These are phyloP conservation scores for Sinhomidia bicolor DNA, from an alignment of 2,888 invertebrate genomes.

Conservation along the genomic window DNA sequence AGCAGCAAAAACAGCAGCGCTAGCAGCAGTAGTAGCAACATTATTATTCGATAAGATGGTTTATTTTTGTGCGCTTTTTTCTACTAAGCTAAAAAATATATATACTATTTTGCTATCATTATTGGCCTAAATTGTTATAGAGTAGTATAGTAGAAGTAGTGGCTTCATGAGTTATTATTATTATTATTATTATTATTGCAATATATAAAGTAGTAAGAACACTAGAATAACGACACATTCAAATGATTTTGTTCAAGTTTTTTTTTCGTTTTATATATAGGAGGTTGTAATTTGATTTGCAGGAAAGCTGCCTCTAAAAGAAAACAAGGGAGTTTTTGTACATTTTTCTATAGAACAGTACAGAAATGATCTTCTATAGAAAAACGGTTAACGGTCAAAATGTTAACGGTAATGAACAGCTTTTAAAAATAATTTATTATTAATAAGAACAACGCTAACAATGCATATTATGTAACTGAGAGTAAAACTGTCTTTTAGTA, in stretches of 20 bases:
- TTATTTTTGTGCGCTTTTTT: background rate
- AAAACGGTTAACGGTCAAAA: too few species aligned
- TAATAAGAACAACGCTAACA: too few species aligned
- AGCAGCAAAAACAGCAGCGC: background rate
- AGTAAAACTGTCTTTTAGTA: too few species aligned
- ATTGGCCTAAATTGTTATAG: background rate
- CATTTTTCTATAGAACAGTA: background rate
- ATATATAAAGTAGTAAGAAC: background rate
- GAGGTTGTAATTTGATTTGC: too few species aligned
- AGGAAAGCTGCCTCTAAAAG: background rate
- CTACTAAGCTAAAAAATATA: background rate
- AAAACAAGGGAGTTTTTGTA: background rate
- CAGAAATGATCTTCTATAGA: background rate
- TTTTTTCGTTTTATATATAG: background rate
- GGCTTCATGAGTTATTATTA: background rate
- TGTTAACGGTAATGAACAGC: too few species aligned
- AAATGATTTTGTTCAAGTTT: conserved; percentile 1
- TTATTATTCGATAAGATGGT: background rate
- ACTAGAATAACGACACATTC: background rate
- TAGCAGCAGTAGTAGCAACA: background rate
- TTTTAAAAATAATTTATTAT: too few species aligned
- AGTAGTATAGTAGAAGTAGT: background rate
- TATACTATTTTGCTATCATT: too few species aligned
- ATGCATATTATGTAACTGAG: too few species aligned
- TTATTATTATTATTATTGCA: background rate